Evolutionary conservation across 2,888 invertebrate species (phyloP), one percentile per base, ranked within the genome.

Genomic region (Athetis lepigone): DNA sequence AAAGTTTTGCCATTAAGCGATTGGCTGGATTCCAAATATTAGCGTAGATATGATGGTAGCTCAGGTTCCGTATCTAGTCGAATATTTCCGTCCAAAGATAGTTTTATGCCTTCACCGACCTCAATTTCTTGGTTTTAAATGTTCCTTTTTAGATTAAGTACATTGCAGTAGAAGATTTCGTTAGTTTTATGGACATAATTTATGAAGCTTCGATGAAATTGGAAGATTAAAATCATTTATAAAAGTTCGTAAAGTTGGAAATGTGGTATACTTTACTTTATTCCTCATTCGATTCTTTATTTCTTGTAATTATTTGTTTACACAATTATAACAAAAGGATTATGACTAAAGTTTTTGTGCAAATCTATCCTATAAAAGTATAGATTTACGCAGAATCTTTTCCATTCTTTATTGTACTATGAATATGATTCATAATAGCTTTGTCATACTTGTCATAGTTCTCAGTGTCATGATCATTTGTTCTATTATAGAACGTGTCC

Each of bases 1-100:
- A 42, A 70, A 66, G 50, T 73, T 62, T 56, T 11, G 27, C 43
- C 27, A 57, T 59, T 66, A 66, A 60, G 55, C 33, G 23, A 39
- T 75, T 77, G 77, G 77, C 77, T 56, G 25, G 25, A 18, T 9
- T 71, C 75, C 77, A 77, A 50, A 47, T 9, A 56, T 69, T 42
- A 36, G 39, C 39, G 8, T 39, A 56, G 65, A 75, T 70, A 70
- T 49, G 60, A 57, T 64, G 13, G 56, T 59, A 51, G 47, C 43
- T 55, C 7, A 19, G 46, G 49, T 59, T 42, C 56, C 42, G 36
- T 25, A 60, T 46, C 45, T 27, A 61, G 58, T 62, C n/a, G 43
- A 58, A 58, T 60, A 33, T 63, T 56, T 46, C 16, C 33, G 51
- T 51, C 36, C 27, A 27, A 46, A 57, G 11, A 55, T 64, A 70